Base-by-base conservation (phyloP, 2,888 invertebrate species). In the Drosophila colorata region DNA sequence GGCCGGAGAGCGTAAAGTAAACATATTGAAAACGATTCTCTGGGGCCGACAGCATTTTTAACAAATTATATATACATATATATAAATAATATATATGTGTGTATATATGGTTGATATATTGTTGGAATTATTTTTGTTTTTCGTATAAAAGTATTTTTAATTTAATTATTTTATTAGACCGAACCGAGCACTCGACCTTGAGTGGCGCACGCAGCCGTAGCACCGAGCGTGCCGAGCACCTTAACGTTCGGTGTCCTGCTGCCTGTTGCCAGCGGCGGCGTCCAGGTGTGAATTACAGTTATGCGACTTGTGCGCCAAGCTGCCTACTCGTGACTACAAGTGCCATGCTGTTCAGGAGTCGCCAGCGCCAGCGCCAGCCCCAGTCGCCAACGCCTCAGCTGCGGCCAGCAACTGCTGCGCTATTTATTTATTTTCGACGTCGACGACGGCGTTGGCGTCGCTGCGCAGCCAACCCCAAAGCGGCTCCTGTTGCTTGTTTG, bases 1-100 rank as follows among this genome's bases (percentile, higher is more conserved):
- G 72, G 4, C 87, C 91, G 51, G 91, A 91, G 25, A 91, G 76
- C 48, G 89, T 72, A 69, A 91, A 91, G 72, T 91, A 91, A 59
- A 91, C 75, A 73, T 88, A 90, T 71, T 90, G 90, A 60, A 85
- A 84, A 52, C 91, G 90, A 55, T 87, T 87, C 72, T 90, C 90
- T 69, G 87, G 78, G 14, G 82, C 74, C 11, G 80, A 67, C 64
- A 87, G 61, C 87, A 87, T 87, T 52, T 63, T 70, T 23, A 58
- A 48, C 16, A 38, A 47, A 47, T 60, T 57, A 14, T 11, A 9
- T 33, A 31, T 5, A 16, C 16, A 43, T 37, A 43, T 40, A 35
- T 55, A 28, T 40, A 40, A 44, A 28, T 56, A 49, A 47, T 46
- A 28, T 37, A 7, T 40, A 16, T 68, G 25, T 56, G 28, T 40